Evolutionary conservation across 2,797 vertebrate species (phyloP).

Genomic region (Anisognathus igniventris): DNA sequence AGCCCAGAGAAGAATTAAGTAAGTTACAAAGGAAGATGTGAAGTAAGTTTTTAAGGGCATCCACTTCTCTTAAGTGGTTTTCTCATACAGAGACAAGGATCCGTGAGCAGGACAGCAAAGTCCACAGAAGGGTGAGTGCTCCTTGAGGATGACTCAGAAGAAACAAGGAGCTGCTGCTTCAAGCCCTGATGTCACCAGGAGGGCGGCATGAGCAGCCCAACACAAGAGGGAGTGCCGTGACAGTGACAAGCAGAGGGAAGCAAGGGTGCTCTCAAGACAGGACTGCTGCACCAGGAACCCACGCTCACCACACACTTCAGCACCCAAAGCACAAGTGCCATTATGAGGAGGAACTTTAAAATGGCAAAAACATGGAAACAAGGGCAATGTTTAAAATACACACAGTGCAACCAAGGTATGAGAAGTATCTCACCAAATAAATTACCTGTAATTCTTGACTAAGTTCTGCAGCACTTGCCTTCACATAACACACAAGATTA

Average conservation of each 20-base stretch:
- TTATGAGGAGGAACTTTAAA: background rate
- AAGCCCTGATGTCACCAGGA: background rate
- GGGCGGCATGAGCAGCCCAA: background rate
- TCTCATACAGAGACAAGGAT: background rate
- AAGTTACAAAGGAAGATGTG: background rate
- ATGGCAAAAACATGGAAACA: background rate
- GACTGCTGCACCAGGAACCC: background rate
- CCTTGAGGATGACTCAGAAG: background rate
- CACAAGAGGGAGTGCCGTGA: background rate
- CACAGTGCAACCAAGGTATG: background rate
- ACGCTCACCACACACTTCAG: rapidly evolving
- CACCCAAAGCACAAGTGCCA: background rate
- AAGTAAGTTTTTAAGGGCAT: background rate
- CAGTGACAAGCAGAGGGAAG: background rate
- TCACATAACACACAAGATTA: rapidly evolving
- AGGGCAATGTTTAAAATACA: background rate
- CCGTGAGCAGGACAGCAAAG: background rate
- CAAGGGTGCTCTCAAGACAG: rapidly evolving
- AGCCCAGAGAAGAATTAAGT: background rate
- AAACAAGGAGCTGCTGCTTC: background rate
- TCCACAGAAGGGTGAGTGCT: rapidly evolving
- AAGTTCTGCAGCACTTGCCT: background rate
- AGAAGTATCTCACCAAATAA: background rate
- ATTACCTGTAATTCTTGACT: background rate
- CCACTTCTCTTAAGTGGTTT: background rate